Percentiles rank a stretch among this genome's conserved stretches.
Evolutionary conservation across 2,888 invertebrate species (phyloP).

Genomic region (Cabera pusaria): DNA sequence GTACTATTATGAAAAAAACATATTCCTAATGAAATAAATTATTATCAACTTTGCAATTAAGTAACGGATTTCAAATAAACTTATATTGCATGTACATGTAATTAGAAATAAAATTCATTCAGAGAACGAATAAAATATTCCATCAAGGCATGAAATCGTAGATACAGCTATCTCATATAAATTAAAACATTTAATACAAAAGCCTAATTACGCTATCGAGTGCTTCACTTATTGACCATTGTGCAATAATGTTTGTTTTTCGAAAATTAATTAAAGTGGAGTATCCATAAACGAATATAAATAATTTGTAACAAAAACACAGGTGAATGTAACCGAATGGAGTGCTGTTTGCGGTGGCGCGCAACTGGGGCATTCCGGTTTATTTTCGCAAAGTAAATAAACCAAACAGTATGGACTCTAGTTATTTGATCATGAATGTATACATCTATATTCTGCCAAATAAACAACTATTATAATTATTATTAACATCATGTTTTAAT

Average conservation of each 20-base stretch:
- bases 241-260: conserved; percentile 39
- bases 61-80: no score
- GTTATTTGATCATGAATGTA: no score
- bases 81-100: no score
- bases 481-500: no score
- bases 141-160: no score
- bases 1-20: no score
- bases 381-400: conserved; percentile 11
- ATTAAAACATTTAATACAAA: conserved; percentile 10
- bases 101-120: no score
- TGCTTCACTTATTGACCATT: conserved; percentile 30
- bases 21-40: no score
- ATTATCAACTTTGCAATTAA: no score
- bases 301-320: conserved; percentile 33
- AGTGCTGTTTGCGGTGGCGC: conserved; percentile 24
- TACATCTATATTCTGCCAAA: no score
- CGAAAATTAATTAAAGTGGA: conserved; percentile 39
- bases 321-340: conserved; percentile 13
- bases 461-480: no score
- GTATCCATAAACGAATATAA: conserved; percentile 36
- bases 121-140: no score
- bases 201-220: conserved; percentile 10
- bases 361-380: conserved; percentile 20
- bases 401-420: neutral
- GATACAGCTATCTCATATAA: conserved; percentile 6